A percentile compares a stretch with the other conserved stretches of the same genome.
Conservation (phyloP, 2,888 invertebrate species). For the Fissipunctia ypsillon region DNA sequence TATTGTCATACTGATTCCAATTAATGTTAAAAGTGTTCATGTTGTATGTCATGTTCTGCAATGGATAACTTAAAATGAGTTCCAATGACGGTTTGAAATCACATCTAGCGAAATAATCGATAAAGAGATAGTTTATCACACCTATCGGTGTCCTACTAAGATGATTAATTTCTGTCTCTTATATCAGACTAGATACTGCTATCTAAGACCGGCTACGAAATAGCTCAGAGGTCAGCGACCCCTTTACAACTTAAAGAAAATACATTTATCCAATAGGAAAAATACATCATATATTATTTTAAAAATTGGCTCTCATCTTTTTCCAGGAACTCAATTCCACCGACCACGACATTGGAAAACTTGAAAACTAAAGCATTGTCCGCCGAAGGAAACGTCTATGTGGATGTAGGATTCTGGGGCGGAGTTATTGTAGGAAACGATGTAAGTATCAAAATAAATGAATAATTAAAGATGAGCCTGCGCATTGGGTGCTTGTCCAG, state of each 20-base stretch:
- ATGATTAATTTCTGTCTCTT: not conserved
- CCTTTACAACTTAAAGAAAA: not conserved
- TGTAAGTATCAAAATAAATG: conserved; percentile 74
- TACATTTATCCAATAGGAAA: too few species aligned
- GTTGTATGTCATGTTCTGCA: too few species aligned
- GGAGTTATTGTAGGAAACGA: conserved; percentile 93
- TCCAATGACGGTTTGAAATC: not conserved
- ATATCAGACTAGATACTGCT: conserved; percentile 8
- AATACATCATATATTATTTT: not conserved
- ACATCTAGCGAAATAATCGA: not conserved
- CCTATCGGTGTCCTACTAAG: conserved; percentile 1
- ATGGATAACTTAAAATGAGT: not conserved
- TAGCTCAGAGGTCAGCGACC: conserved; percentile 7
- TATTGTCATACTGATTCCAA: too few species aligned
- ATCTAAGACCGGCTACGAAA: conserved; percentile 13
- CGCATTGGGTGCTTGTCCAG: not conserved
- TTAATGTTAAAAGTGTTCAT: too few species aligned
- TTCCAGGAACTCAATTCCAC: conserved; percentile 93
- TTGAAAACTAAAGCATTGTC: conserved; percentile 91
- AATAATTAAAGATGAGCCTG: not conserved
- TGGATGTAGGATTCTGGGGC: conserved; percentile 95
- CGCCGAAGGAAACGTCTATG: conserved; percentile 91
- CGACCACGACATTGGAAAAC: conserved; percentile 92
- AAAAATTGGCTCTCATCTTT: conserved; percentile 6
- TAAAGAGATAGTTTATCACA: conserved; percentile 27